Base-by-base conservation (phyloP, 2,113 vertebrate species). In the Chiloscyllium plagiosum region DNA sequence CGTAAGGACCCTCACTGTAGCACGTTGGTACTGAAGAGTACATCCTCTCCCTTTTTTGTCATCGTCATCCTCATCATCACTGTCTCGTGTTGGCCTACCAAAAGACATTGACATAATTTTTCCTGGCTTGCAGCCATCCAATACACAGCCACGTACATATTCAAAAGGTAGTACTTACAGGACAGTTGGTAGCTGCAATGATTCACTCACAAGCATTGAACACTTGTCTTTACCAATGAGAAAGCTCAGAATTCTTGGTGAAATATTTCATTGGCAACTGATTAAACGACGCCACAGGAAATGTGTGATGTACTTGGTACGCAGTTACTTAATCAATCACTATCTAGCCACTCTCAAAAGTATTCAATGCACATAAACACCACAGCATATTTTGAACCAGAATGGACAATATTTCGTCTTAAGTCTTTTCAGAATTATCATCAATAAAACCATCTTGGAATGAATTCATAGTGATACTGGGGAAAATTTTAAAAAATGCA, bases 41-140 rank as follows among this genome's bases (percentile, higher is more conserved):
- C 99, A 99, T 95, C 98, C 98, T 65, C 98, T 97, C 95, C 98
- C 98, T 61, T 98, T 97, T 68, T 98, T 97, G 96, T 99, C 99
- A 0, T 99, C 99, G 4, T 99, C 99, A 0, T 99, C 99, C n/a
- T 99, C 99, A 0, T 99, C 99, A 4, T 99, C 99, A 0, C 99
- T 99, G 96, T 99, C 98, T 24, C 98, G 97, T 0, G 98, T 97
- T 0, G 98, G 98, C 97, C 99, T 99, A 96, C 20, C 1, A 95
- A 69, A 72, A 0, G 29, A 19, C 95, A 96, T 42, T 95, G 0
- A 33, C 83, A 89, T 22, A 52, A 37, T 4, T 52, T 69, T 90
- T 90, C 50, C 50, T 29, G 22, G 26, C 47, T 87, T 50, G 85
- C 47, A 50, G 47, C 7, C 26, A 3, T 50, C 61, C 52, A 90